These are phyloP conservation scores for Acanthopleura granulata DNA, from an alignment of 2,888 invertebrate species.

Conservation along the genomic window DNA sequence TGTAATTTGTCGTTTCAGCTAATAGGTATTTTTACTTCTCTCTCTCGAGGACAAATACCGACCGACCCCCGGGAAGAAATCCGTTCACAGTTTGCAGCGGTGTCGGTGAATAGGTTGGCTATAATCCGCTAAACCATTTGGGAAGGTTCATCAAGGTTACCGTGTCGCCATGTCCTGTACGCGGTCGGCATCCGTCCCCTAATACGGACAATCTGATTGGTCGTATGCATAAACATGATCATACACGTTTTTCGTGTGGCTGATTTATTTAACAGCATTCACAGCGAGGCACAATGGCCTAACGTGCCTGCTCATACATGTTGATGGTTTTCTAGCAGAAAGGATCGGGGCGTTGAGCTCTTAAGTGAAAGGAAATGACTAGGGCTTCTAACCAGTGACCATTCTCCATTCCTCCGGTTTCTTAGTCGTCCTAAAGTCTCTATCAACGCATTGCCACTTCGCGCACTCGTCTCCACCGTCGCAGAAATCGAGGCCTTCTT, in stretches of 20 bases:
- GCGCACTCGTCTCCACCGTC: too few species aligned
- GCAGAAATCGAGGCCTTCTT: background rate
- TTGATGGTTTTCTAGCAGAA: background rate
- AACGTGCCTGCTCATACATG: slow-evolving; percentile 16
- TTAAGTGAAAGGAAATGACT: background rate
- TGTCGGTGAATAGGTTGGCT: background rate
- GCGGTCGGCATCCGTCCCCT: background rate
- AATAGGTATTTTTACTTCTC: too few species aligned
- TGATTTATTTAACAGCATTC: slow-evolving; percentile 3
- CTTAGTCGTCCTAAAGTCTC: background rate
- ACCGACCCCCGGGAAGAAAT: too few species aligned
- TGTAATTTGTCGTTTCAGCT: too few species aligned
- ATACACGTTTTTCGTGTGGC: background rate
- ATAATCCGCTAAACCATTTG: background rate
- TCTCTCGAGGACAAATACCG: too few species aligned
- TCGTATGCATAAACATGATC: slow-evolving; percentile 1
- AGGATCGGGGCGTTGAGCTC: background rate
- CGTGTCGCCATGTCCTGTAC: too few species aligned
- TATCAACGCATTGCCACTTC: too few species aligned
- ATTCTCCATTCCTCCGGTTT: background rate
- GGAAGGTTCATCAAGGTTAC: background rate
- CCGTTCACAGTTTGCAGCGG: background rate
- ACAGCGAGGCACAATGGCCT: background rate
- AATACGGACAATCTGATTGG: background rate
- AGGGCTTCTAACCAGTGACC: background rate